phyloP scores from a whole-genome alignment of 2,888 invertebrate species.

The Eilema depressum region DNA sequence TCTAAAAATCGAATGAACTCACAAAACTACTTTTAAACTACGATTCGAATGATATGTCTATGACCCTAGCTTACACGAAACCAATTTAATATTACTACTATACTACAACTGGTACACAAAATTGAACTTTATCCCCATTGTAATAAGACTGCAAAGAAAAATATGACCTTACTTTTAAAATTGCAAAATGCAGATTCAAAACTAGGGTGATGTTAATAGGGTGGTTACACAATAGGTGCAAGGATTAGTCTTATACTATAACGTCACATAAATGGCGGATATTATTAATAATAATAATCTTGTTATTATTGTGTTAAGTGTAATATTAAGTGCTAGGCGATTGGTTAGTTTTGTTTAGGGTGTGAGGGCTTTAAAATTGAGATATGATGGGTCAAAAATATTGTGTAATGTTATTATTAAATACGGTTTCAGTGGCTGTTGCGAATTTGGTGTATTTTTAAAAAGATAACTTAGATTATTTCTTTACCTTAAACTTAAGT shows the following conservation, averaged over 20 bases:
- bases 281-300: slow-evolving; percentile 59
- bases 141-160: slow-evolving; percentile 28
- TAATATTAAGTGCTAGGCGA: slow-evolving; percentile 25
- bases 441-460: not conserved
- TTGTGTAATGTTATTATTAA: not conserved
- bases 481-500: too few species aligned
- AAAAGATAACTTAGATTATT: too few species aligned
- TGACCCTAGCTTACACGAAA: slow-evolving; percentile 50
- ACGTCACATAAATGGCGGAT: slow-evolving; percentile 76
- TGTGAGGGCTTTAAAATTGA: slow-evolving; percentile 17
- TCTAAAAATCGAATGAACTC: slow-evolving; percentile 23
- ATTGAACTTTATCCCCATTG: slow-evolving; percentile 47
- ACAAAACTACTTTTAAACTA: slow-evolving; percentile 37
- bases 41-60: slow-evolving; percentile 44
- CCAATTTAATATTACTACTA: slow-evolving; percentile 11
- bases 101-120: slow-evolving; percentile 31
- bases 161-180: slow-evolving; percentile 12
- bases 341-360: slow-evolving; percentile 29
- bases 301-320: slow-evolving; percentile 43
- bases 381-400: not conserved
- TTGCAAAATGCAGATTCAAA: slow-evolving; percentile 34
- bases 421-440: not conserved
- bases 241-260: slow-evolving; percentile 82
- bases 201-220: slow-evolving; percentile 63
- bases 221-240: slow-evolving; percentile 73